Evolutionary conservation across 2,888 invertebrate species (phyloP), one percentile per base, ranked within the genome.

Genomic region (Ligdia adustata): DNA sequence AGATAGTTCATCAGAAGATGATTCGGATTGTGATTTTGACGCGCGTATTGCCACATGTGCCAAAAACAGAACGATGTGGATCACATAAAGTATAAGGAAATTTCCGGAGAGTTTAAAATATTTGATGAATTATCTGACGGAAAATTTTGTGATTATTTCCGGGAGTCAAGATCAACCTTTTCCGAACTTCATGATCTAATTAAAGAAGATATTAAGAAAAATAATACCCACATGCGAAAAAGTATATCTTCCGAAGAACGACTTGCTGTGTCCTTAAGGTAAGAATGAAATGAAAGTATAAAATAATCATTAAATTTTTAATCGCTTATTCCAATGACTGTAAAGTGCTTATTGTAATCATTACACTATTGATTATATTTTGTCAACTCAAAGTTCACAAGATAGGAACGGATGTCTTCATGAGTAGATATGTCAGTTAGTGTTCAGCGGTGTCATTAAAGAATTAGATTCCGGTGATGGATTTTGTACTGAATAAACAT

Each of bases 1-100:
- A 39, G 52, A 52, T 37, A 43, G 52, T 44, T 52, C 52, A 40
- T 47, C 52, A 52, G 47, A 52, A 52, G 40, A 47, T 47, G 46
- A 43, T 52, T 47, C 52, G 40, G 52, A 47, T 44, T 14, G 39
- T 49, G 46, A 45, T 34, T 53, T 53, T 49, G 53, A 49, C 32
- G 42, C 37, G 31, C 29, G 34, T 35, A 31, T 43, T 43, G 40
- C 48, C 38, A 33, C 48, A 42, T 46, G 33, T 46, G 31, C 44
- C 35, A 54, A 54, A 54, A 50, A 43, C 41, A 44, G 46, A 54
- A 50, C 46, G 41, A 47, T 50, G 39, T 53, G 53, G 42, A 42
- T 42, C 41, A 48, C 28, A 53, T 53, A 53, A 53, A 49, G 45
- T 45, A 45, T 45, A 52, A 47, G 43, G 43, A 52, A 43, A 43